These are phyloP conservation scores for Hydrolagus affinis DNA, from an alignment of 2,113 vertebrate species.

Conservation along the genomic window DNA sequence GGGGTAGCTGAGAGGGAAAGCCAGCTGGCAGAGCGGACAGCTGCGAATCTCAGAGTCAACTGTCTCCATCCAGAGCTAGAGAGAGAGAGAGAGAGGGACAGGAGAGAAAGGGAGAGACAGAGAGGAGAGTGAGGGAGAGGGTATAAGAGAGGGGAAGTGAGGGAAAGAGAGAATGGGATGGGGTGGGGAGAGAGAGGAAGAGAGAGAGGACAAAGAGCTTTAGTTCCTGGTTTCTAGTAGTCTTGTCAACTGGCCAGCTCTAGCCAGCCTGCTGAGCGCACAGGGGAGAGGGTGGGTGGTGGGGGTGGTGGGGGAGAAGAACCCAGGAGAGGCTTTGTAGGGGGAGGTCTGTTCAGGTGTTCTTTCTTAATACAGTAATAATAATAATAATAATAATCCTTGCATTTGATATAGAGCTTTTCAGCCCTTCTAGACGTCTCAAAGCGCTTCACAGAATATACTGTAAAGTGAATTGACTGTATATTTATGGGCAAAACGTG, in stretches of 20 bases:
- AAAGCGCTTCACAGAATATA: too few species aligned
- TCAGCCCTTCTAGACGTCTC: too few species aligned
- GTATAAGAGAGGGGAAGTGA: neutral
- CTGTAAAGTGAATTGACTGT: too few species aligned
- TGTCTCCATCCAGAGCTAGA: constrained; percentile 92
- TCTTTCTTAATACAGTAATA: too few species aligned
- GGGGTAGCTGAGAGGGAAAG: constrained; percentile 88
- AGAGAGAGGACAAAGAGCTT: neutral
- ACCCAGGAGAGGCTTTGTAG: too few species aligned
- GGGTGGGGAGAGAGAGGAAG: neutral
- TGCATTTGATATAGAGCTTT: too few species aligned
- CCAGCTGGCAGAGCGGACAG: constrained; percentile 91
- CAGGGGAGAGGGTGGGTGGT: neutral
- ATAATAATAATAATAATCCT: too few species aligned
- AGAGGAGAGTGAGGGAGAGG: neutral
- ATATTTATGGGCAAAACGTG: too few species aligned
- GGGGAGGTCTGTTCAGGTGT: too few species aligned
- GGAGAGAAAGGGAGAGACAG: too few species aligned
- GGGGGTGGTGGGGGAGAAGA: neutral
- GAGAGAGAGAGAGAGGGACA: neutral
- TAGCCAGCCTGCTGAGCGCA: neutral
- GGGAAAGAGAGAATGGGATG: neutral
- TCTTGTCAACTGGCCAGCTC: neutral
- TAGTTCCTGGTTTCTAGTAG: too few species aligned
- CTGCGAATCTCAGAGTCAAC: constrained; percentile 89